Evolutionary conservation across 1,140 invertebrate genomes (phyloP).

Genomic region (Saccostrea cuccullata): DNA sequence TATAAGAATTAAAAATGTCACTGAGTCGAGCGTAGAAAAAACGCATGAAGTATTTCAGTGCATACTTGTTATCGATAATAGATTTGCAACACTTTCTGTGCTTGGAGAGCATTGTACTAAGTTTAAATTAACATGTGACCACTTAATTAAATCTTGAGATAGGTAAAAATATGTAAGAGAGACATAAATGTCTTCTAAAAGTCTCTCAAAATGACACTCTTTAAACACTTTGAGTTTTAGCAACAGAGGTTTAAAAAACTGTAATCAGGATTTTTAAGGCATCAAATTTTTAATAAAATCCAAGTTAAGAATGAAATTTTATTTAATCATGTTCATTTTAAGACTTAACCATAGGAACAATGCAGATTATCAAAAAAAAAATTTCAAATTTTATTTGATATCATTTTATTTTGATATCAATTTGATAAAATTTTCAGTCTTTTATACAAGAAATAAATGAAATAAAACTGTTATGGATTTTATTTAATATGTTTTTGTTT

Average conservation of each 20-base stretch:
- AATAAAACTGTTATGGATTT: too few species aligned
- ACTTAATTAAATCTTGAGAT: constrained; percentile 35
- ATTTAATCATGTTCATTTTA: not conserved
- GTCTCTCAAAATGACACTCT: not conserved
- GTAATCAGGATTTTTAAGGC: not conserved
- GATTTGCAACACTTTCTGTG: constrained; percentile 5
- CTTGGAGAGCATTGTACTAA: not conserved
- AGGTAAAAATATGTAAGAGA: constrained; percentile 18
- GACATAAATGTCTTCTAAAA: not conserved
- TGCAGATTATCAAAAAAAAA: too few species aligned
- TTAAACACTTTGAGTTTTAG: not conserved
- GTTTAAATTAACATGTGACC: constrained; percentile 1
- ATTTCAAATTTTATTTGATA: too few species aligned
- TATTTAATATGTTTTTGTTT: too few species aligned
- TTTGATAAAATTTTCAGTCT: too few species aligned
- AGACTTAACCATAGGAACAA: not conserved
- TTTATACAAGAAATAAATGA: too few species aligned
- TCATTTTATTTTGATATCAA: too few species aligned
- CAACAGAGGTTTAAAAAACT: not conserved
- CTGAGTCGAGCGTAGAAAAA: not conserved
- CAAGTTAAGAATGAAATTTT: too few species aligned
- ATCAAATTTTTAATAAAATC: not conserved
- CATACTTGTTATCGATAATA: not conserved
- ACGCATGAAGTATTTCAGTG: not conserved
- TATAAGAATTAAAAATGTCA: not conserved